Evolutionary conservation across 2,797 vertebrate species (phyloP).

Genomic region (Myoxocephalus aenaeus): DNA sequence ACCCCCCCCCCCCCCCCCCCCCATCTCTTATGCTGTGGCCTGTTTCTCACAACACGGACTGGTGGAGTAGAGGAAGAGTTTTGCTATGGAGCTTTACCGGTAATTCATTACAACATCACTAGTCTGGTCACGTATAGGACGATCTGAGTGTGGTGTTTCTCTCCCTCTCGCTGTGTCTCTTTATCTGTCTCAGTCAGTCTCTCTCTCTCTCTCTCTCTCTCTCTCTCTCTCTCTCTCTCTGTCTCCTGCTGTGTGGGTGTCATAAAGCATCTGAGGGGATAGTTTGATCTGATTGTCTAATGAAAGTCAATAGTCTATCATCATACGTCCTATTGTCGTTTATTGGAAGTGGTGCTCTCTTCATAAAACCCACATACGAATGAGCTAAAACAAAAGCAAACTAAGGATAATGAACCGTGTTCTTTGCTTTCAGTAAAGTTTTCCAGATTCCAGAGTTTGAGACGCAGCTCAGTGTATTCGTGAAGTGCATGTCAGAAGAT

Average conservation of each 20-base stretch:
- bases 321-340: conserved; percentile 56
- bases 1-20: neutral
- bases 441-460: conserved; percentile 6
- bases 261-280: conserved; percentile 64
- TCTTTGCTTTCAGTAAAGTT: conserved; percentile 20
- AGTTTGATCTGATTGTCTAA: conserved; percentile 70
- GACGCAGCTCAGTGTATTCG: neutral
- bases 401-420: conserved; percentile 14
- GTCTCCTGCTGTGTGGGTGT: conserved; percentile 32
- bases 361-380: conserved; percentile 34
- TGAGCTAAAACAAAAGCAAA: conserved; percentile 30
- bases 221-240: conserved; percentile 16
- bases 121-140: conserved; percentile 65
- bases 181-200: conserved; percentile 23
- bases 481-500: conserved; percentile 22
- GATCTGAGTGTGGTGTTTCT: conserved; percentile 37
- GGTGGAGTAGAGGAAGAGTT: conserved; percentile 53
- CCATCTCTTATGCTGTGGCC: conserved; percentile 30
- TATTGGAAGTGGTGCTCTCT: conserved; percentile 53
- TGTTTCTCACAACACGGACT: conserved; percentile 56
- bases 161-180: conserved; percentile 40
- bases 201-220: conserved; percentile 30
- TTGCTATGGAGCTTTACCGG: conserved; percentile 54
- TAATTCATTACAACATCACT: conserved; percentile 59
- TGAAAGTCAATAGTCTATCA: conserved; percentile 54